Evolutionary conservation across 2,888 invertebrate genomes (phyloP), one percentile per base, ranked within the genome.

Genomic region (Brachyopa scutellaris): DNA sequence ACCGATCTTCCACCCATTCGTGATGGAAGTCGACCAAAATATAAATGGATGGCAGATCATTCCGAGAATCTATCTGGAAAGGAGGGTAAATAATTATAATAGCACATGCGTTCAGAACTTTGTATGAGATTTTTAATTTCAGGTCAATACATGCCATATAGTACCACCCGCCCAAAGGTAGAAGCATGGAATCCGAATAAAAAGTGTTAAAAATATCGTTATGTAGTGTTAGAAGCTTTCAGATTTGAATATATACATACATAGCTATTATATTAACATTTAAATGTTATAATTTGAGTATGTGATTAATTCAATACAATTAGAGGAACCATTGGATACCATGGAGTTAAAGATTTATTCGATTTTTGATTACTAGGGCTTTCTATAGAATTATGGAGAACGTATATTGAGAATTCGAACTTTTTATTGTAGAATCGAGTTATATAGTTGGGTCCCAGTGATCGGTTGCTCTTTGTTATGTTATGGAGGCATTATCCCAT

Each of bases 41-140:
- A 97, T 89, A 93, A 94, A 84, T 99, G 99, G 99, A 95, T 98
- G 93, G 85, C 91, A 0, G 95, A 96, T 47, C 96, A 96, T 89
- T 94, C 93, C 0, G 95, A 96, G 88, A 99, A 99, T 90, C 86
- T 94, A 26, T 95, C 96, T 0, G 98, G 97, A 2, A 97, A 97
- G 0, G 91, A 92, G 0, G 92, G 93, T 89, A 17, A 17, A 1
- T 38, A 23, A 36, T 11, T 6, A 8, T 19, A 5, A 36, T 7
- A 23, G 2, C 7, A 19, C 26, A 0, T 72, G n/a, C 9, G 26
- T 59, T 21, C 13, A 15, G 49, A 5, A 47, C 8, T 8, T 38
- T 7, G 13, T 15, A 6, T 36, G 38, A 45, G 38, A 9, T 29
- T 33, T n/a, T 7, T 15, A 0, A 7, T 87, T 87, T 8, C 85